Evolutionary conservation across 2,113 vertebrate genomes (phyloP), one percentile per base, ranked within the genome.

Genomic region (Redunca redunca): DNA sequence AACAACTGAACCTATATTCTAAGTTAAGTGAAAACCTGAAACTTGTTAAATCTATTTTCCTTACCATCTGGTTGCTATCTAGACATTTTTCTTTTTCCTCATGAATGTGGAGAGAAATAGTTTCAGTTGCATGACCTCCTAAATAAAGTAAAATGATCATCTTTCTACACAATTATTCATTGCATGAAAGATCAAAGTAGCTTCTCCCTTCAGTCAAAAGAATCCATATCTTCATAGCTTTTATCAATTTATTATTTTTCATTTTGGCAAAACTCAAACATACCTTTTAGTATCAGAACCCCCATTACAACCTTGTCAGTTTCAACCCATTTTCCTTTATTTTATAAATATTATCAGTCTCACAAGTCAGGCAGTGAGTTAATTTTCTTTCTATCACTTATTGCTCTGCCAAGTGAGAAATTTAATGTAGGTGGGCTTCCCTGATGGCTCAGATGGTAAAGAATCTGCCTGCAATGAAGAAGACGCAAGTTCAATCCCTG

Each of bases 21-120:
- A 25, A 88, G 40, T 67, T 67, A 94, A 90, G 25, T 78, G 28
- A 80, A 67, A 88, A 92, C 53, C 50, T 71, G 87, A 96, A 90
- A 80, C 25, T 55, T 88, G 48, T 90, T 80, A 88, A 74, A 55
- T 30, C 33, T 52, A 6, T 55, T 98, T 96, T 83, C 85, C 55
- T 90, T 94, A 84, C 36, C 77, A 84, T 88, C 81, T 97, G 85
- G 55, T 88, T 95, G 81, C 57, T 91, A 81, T 81, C 81, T 90
- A 81, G 74, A 26, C 26, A 48, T 86, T 87, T 94, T 95, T 87
- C 40, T 84, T 81, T 87, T 90, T 48, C 21, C 50, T 92, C 3
- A 17, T 55, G 46, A 81, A 88, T 88, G 19, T 36, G 78, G 30
- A 80, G n/a, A 53, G 33, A 48, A 67, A 92, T 57, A 60, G 50